phyloP scores from a whole-genome alignment of 2,797 vertebrate genomes.

The Scarus forsteni region DNA sequence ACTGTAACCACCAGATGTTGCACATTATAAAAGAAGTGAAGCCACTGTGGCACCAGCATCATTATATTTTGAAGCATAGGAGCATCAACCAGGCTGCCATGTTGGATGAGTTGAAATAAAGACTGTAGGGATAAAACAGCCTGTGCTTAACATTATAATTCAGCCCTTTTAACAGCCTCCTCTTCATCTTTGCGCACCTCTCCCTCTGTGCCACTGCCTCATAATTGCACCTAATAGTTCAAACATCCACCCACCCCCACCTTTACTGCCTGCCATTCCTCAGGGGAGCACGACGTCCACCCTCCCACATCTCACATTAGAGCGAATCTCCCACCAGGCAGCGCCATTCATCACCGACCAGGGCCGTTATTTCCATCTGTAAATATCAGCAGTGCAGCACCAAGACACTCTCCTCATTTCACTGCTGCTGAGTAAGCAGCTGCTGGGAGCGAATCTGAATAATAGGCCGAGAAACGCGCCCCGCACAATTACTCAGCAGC shows the following conservation, averaged over 20 bases:
- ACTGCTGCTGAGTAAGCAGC: conserved; percentile 68
- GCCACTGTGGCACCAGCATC: too few relatives aligned
- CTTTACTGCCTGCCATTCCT: conserved; percentile 25
- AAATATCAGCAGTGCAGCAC: conserved; percentile 60
- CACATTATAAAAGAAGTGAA: too few relatives aligned
- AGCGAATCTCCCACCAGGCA: conserved; percentile 20
- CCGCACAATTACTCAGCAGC: conserved; percentile 47
- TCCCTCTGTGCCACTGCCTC: conserved; percentile 4
- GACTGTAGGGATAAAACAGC: background rate
- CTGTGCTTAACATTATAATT: background rate
- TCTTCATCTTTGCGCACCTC: conserved; percentile 8
- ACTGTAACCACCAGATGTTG: too few relatives aligned
- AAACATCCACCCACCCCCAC: conserved; percentile 13
- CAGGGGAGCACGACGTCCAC: conserved; percentile 24
- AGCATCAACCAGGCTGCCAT: background rate
- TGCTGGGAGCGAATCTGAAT: conserved; percentile 58
- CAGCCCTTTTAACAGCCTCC: background rate
- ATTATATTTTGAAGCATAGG: background rate
- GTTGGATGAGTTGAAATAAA: background rate
- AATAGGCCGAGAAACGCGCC: conserved; percentile 52
- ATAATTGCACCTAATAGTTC: conserved; percentile 38
- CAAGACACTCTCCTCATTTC: conserved; percentile 46
- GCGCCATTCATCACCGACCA: conserved; percentile 43
- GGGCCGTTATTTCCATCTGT: conserved; percentile 45
- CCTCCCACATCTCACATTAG: conserved; percentile 13